Percentiles rank a stretch among this genome's conserved stretches.
phyloP scores from a whole-genome alignment of 2,113 vertebrate species.

The Pachyramphus minor region DNA sequence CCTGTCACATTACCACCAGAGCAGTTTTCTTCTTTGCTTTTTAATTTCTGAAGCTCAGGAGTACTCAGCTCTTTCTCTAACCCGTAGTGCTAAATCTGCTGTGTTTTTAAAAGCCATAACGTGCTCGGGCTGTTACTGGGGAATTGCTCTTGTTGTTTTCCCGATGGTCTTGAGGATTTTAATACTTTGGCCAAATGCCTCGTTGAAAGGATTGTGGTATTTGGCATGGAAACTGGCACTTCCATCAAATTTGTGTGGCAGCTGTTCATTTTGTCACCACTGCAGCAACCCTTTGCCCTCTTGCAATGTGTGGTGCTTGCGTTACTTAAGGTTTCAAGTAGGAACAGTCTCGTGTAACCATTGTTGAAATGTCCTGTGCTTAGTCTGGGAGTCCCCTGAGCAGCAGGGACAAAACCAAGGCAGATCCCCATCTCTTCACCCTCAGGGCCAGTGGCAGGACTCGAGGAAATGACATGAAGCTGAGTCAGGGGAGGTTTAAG shows the following conservation, averaged over 20 bases:
- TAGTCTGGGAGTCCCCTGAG: neutral
- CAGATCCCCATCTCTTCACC: neutral
- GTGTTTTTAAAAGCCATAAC: neutral
- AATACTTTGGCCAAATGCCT: slow-evolving; percentile 11
- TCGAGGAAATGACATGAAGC: neutral
- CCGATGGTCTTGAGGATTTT: neutral
- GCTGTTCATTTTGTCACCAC: slow-evolving; percentile 1
- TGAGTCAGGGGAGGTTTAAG: neutral
- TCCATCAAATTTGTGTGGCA: neutral
- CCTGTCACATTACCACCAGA: slow-evolving; percentile 11
- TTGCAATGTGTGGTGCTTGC: neutral
- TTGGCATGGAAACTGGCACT: slow-evolving; percentile 1
- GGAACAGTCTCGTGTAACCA: neutral
- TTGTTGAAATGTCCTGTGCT: too few species aligned
- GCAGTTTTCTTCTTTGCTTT: neutral
- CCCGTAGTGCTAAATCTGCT: neutral
- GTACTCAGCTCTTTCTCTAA: neutral
- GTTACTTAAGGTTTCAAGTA: neutral
- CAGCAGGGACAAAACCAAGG: neutral
- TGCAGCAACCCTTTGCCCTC: neutral
- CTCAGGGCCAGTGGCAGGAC: neutral
- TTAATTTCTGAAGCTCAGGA: neutral
- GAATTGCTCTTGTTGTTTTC: slow-evolving; percentile 10
- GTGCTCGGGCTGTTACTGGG: neutral
- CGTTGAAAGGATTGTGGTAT: neutral